phyloP scores from a whole-genome alignment of 2,888 invertebrate genomes.

The Trimorus sp. region DNA sequence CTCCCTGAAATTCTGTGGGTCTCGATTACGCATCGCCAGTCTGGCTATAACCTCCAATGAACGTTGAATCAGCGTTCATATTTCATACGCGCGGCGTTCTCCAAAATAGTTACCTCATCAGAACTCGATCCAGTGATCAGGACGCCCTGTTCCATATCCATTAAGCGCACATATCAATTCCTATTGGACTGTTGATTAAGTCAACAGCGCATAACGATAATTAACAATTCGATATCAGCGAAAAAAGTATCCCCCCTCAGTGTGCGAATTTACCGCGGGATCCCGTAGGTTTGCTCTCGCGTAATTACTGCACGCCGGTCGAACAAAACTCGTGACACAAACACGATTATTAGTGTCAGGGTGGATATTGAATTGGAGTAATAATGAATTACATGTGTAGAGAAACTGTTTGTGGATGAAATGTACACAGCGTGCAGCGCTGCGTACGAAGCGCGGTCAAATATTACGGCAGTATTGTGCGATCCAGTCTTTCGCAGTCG shows the following conservation, averaged over 20 bases:
- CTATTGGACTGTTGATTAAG: constrained; percentile 31
- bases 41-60: background rate
- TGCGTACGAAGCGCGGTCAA: constrained; percentile 50
- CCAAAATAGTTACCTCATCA: constrained; percentile 3
- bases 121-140: constrained; percentile 2
- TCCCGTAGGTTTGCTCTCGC: constrained; percentile 21
- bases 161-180: constrained; percentile 22
- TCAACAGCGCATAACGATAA: constrained; percentile 41
- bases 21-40: background rate
- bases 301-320: constrained; percentile 34
- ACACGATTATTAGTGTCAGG: constrained; percentile 48
- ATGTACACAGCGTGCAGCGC: constrained; percentile 34
- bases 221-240: constrained; percentile 19
- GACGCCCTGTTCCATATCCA: constrained; percentile 18
- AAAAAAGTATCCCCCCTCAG: constrained; percentile 4
- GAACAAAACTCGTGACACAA: constrained; percentile 44
- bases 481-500: constrained; percentile 52
- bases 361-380: constrained; percentile 37
- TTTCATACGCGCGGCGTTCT: background rate
- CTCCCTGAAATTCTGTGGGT: no score
- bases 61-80: background rate
- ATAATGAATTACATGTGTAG: constrained; percentile 57
- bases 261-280: constrained; percentile 18
- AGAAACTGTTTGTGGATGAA: constrained; percentile 55
- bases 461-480: constrained; percentile 47